Base-by-base conservation (phyloP, 2,113 vertebrate species). In the Chamaea fasciata region DNA sequence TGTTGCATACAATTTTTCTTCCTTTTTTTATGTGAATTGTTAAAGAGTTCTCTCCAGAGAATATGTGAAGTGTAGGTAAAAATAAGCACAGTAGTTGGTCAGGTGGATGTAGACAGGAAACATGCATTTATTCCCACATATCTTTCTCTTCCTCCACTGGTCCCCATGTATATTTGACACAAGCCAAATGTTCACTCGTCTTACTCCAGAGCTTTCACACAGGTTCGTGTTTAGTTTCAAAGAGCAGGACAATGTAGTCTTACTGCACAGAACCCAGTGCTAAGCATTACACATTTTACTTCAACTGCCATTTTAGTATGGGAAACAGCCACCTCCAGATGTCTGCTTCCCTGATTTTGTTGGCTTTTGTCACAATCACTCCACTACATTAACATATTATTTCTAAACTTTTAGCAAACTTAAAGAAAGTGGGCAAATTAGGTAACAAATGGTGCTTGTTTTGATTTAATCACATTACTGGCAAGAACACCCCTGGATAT, bases 381-480 rank as follows among this genome's bases (percentile, higher is more conserved):
- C 47, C 12, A 86, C 44, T 77, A 62, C n/a, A 41, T 62, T 42
- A 92, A 76, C 31, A 67, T 46, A 70, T 5, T 56, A 37, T 44
- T 76, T 91, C 87, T 52, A 82, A 91, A 85, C 31, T 80, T 89
- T 13, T 19, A 57, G 49, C 44, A 69, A 94, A 94, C 24, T 59
- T 94, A 28, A 65, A 28, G 53, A 83, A 68, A 89, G 80, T 2
- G 4, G 15, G 27, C 9, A 87, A 59, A 68, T 73, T 63, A 90
- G 9, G 6, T 83, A 76, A 85, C 16, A 92, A 87, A 57, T 35
- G 23, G 42, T n/a, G 19, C 21, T 83, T 77, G 16, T 83, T 95
- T 77, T 79, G 46, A 89, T 84, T 79, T 83, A 70, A 90, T 77
- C 50, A 80, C 59, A 33, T 33, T 78, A 52, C 41, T 83, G 86